A percentile compares a stretch with the other conserved stretches of the same genome.
These are phyloP conservation scores for Scomberomorus guttatus DNA, from an alignment of 2,797 vertebrate species.

Conservation along the genomic window DNA sequence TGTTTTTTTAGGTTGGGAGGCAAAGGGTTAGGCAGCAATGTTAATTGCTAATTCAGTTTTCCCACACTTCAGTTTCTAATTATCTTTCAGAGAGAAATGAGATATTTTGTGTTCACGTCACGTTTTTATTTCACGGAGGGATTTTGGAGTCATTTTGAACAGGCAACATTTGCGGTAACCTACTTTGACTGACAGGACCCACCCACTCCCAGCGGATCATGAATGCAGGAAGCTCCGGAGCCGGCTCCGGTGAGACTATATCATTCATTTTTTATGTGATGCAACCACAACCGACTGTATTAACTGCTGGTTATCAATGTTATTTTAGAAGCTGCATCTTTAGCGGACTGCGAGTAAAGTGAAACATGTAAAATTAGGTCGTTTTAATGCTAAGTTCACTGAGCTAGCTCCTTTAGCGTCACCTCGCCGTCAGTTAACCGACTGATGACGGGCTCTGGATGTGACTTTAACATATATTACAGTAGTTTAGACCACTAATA, in stretches of 20 bases:
- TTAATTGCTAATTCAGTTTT: constrained; percentile 23
- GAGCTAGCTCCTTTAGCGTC: constrained; percentile 49
- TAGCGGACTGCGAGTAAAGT: background rate
- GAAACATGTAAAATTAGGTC: background rate
- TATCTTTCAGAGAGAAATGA: background rate
- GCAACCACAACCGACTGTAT: background rate
- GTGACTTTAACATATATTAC: too few species aligned
- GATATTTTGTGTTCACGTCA: constrained; percentile 13
- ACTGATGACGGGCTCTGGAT: background rate
- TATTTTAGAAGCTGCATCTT: background rate
- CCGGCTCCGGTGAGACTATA: constrained; percentile 83
- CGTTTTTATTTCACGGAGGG: background rate
- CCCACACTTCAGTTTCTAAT: constrained; percentile 23
- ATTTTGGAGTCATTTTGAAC: constrained; percentile 48
- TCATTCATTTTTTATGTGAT: background rate
- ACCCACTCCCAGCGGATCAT: constrained; percentile 73
- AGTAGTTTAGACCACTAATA: background rate
- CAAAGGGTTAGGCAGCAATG: background rate
- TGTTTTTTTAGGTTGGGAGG: constrained; percentile 1
- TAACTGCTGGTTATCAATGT: fast-evolving
- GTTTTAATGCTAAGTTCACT: constrained; percentile 1
- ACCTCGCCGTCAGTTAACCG: background rate
- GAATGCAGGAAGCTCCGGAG: constrained; percentile 79
- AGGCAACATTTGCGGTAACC: constrained; percentile 67
- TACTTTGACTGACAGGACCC: constrained; percentile 67